Evolutionary conservation across 2,113 vertebrate genomes (phyloP), one percentile per base, ranked within the genome.

Genomic region (Apistogramma diplotaenia): DNA sequence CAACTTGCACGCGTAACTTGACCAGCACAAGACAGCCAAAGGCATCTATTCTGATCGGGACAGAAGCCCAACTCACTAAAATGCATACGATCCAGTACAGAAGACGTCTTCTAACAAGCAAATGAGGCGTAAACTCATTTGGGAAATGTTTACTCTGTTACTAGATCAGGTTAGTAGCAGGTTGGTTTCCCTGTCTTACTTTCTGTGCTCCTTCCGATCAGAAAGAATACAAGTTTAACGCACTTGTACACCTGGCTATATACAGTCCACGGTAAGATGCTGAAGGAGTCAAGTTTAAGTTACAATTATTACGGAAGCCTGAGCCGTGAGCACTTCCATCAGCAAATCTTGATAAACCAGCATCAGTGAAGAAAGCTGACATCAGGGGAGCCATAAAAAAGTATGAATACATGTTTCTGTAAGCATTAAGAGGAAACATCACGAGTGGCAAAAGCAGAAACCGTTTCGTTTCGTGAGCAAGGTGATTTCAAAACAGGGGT

Each of bases 181-280:
- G 40, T 27, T 19, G 2, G 23, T 27, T 12, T 67, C 49, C 40
- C 40, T 49, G 23, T 67, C 62, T 46, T 19, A 27, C 40, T 67
- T 13, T 11, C 3, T 43, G 23, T 29, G 4, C 23, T 67, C 3
- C 16, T 70, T 15, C 16, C 43, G 25, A 31, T n/a, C 13, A 51
- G 23, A 29, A 70, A n/a, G 43, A 51, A 51, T 19, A 1, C 2
- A 70, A 1, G 43, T 4, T 49, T 0, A 51, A n/a, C 6, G 25
- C 25, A 70, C 6, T 5, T 7, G 5, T 6, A 2, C 46, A 51
- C 25, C 25, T 8, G 62, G 9, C 21, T 43, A 18, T 1, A 23
- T 65, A 6, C 8, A 19, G 37, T 67, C 15, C 8, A 46, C 2
- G 5, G 16, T 49, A 3, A 49, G 9, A 33, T 19, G 29, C 56